These are phyloP conservation scores for Cathartes aura DNA, from an alignment of 2,113 vertebrate species.

Conservation along the genomic window DNA sequence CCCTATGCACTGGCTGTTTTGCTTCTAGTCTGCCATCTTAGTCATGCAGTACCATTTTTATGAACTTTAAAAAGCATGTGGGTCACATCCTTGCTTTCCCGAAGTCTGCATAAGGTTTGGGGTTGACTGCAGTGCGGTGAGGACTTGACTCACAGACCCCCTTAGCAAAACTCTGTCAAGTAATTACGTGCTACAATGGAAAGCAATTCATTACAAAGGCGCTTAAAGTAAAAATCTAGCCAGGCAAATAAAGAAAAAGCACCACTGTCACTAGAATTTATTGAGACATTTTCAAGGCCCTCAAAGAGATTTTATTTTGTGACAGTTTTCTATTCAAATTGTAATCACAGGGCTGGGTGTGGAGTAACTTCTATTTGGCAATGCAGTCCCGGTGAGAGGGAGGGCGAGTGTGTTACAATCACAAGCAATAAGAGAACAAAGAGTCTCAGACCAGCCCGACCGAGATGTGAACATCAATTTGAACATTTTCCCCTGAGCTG, in stretches of 20 bases:
- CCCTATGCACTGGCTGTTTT: neutral
- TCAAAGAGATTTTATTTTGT: neutral
- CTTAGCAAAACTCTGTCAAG: neutral
- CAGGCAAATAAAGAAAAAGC: neutral
- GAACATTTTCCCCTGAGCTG: neutral
- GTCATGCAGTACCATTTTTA: neutral
- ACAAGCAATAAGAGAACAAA: conserved; percentile 19
- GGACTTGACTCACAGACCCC: neutral
- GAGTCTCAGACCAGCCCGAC: neutral
- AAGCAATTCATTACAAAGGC: neutral
- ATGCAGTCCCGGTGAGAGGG: neutral
- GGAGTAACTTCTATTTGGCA: conserved; percentile 45
- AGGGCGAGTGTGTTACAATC: conserved; percentile 14
- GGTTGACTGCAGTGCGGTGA: neutral
- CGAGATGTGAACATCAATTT: neutral
- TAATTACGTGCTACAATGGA: neutral
- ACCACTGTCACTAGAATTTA: neutral
- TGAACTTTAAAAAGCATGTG: neutral
- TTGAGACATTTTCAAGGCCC: neutral
- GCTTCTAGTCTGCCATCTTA: neutral
- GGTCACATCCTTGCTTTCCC: neutral
- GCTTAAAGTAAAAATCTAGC: neutral
- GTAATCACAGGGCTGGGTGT: conserved; percentile 12
- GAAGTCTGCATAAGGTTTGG: neutral
- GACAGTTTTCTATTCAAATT: conserved; percentile 20